These are phyloP conservation scores for Macroramphosus scolopax DNA, from an alignment of 2,797 vertebrate species.

Conservation along the genomic window DNA sequence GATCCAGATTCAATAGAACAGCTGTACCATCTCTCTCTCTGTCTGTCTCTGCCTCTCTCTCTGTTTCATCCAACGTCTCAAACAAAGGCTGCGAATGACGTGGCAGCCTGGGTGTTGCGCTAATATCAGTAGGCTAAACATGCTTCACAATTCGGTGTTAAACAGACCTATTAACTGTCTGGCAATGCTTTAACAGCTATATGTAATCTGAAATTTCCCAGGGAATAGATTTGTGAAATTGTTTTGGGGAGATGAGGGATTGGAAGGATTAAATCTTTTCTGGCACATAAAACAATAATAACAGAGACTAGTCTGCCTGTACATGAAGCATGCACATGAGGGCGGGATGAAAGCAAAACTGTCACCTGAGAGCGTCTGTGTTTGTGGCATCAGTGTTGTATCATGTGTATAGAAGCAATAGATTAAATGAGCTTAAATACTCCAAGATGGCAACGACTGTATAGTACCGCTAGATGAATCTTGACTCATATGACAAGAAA, in stretches of 20 bases:
- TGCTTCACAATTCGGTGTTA: conserved; percentile 31
- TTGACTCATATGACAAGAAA: background rate
- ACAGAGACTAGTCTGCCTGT: too few relatives aligned
- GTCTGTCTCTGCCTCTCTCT: conserved; percentile 19
- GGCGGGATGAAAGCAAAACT: too few relatives aligned
- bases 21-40: conserved; percentile 63
- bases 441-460: too few relatives aligned
- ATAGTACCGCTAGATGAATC: too few relatives aligned
- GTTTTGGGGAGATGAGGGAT: background rate
- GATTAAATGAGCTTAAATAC: conserved; percentile 5
- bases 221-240: conserved; percentile 32
- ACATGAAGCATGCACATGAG: too few relatives aligned
- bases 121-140: conserved; percentile 57
- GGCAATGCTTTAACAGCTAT: conserved; percentile 20
- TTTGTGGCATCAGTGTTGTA: background rate
- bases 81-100: conserved; percentile 68
- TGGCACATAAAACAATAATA: conserved; percentile 20
- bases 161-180: conserved; percentile 47
- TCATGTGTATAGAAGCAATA: conserved; percentile 2
- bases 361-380: conserved; percentile 39
- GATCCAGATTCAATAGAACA: conserved; percentile 73
- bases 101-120: conserved; percentile 67
- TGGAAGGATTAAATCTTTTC: conserved; percentile 28
- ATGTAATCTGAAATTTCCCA: conserved; percentile 20
- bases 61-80: conserved; percentile 54